Base-by-base conservation (phyloP, 1,140 invertebrate species). In the Leptinotarsa defecta region DNA sequence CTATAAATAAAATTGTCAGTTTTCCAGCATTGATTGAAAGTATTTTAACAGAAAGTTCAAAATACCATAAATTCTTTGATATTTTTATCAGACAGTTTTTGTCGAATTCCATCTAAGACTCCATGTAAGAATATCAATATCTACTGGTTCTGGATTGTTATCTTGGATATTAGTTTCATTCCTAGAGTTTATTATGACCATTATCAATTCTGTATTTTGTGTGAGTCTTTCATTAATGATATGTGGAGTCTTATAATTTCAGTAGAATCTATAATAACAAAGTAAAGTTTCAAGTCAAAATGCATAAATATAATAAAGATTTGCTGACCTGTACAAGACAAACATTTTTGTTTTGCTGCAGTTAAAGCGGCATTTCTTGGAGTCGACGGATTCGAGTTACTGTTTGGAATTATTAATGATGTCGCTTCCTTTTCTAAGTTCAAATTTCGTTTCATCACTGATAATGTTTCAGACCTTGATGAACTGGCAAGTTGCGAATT, bases 21-120 rank as follows among this genome's bases (percentile, higher is more conserved):
- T 20, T 20, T 20, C 20, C 20, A 20, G 20, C 20, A 20, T 0
- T 34, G 34, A 75, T 74, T 63, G 52, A 19, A 71, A 73, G 48
- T 52, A 22, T 71, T 75, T 71, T 64, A 73, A 62, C 70, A 62
- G 65, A 73, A 57, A 76, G 19, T 57, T 52, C 48, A 43, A 73
- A 43, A 22, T 48, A 24, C 5, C 17, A 15, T 43, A 13, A 57
- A 27, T 65, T 48, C 17, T 49, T 19, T 64, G 68, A 64, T 73
- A 48, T 19, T 64, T 67, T 43, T 73, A 64, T 73, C 24, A 61
- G 11, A 57, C 48, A 48, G 52, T 57, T 71, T 71, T 20, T 19
- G 52, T 19, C 20, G 0, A 71, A 71, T 27, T 48, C 27, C 67
- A 17, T 68, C 17, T n/a, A n/a, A n/a, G 49, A 17, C 48, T 68